Base-by-base conservation (phyloP, 2,888 invertebrate genomes). In the Leptinotarsa tumamoca region DNA sequence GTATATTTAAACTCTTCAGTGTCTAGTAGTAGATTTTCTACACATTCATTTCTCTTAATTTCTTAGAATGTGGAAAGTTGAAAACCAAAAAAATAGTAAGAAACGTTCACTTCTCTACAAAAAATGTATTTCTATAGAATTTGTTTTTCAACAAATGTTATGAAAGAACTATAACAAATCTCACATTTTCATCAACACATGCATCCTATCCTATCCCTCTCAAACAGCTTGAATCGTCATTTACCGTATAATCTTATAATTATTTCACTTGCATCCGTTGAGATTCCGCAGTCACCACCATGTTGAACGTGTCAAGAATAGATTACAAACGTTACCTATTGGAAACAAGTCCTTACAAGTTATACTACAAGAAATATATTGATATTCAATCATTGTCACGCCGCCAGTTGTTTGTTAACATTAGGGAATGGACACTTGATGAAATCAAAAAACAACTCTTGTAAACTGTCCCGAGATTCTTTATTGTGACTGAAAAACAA, bases 391-490 rank as follows among this genome's bases (percentile, higher is more conserved):
- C n/a, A 63, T n/a, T 21, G 63, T 63, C 63, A 43, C 63, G 33
- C 63, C 27, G 33, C 43, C 63, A 63, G 63, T 63, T 63, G 63
- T 63, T 63, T 63, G 63, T 63, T 63, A 63, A 63, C 63, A 33
- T 63, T 63, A 7, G 63, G 63, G 63, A 63, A 63, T 63, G 63
- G 63, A 33, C n/a, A 63, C 63, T 63, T 63, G 43, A 63, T 43
- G 21, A 17, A 63, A 63, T 33, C 63, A 43, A 63, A 63, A 63
- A 63, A 63, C 33, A 33, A 43, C 18, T 63, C 27, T 63, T 17
- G 27, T 33, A 27, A 63, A 33, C 63, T 43, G 63, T 63, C n/a
- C 43, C n/a, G 63, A 63, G 63, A 63, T 61, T 61, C 27, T 61
- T 61, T 61, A 61, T 61, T 61, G 27, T 23, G 27, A 61, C 63